A percentile compares a stretch with the other conserved stretches of the same genome.
These are phyloP conservation scores for Meleagris gallopavo DNA, from an alignment of 2,113 vertebrate species.

Conservation along the genomic window DNA sequence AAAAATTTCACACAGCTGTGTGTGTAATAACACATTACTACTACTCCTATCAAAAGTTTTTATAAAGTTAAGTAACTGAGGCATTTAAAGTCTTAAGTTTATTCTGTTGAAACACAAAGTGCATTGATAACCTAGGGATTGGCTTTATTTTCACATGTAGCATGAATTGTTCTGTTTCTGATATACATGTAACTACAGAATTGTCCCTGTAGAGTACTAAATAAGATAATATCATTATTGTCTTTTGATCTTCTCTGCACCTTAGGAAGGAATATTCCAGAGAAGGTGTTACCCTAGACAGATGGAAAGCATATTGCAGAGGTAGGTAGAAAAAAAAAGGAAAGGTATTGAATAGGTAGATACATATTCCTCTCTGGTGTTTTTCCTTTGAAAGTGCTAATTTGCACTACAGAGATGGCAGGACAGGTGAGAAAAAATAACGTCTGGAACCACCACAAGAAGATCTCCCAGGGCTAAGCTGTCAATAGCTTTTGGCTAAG, in stretches of 20 bases:
- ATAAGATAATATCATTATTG: not conserved
- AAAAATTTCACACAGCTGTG: not conserved
- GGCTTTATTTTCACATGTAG: not conserved
- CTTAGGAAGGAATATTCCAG: not conserved
- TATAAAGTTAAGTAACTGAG: not conserved
- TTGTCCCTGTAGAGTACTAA: not conserved
- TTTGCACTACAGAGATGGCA: not conserved
- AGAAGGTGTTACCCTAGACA: not conserved
- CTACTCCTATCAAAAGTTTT: not conserved
- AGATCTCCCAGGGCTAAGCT: not conserved
- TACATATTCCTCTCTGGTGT: not conserved
- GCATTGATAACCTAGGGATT: not conserved
- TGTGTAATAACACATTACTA: not conserved
- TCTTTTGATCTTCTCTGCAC: not conserved
- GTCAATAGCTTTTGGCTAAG: not conserved
- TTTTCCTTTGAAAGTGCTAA: not conserved
- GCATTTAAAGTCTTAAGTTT: not conserved
- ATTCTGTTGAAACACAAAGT: not conserved
- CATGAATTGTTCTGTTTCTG: not conserved
- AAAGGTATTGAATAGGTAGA: not conserved
- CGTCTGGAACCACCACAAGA: not conserved
- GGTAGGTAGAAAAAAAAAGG: not conserved
- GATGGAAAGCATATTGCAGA: not conserved
- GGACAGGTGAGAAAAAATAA: not conserved
- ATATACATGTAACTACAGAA: not conserved